Percentiles rank a stretch among this genome's conserved stretches.
Conservation (phyloP, 2,888 invertebrate species). For the Neoascia interrupta region DNA sequence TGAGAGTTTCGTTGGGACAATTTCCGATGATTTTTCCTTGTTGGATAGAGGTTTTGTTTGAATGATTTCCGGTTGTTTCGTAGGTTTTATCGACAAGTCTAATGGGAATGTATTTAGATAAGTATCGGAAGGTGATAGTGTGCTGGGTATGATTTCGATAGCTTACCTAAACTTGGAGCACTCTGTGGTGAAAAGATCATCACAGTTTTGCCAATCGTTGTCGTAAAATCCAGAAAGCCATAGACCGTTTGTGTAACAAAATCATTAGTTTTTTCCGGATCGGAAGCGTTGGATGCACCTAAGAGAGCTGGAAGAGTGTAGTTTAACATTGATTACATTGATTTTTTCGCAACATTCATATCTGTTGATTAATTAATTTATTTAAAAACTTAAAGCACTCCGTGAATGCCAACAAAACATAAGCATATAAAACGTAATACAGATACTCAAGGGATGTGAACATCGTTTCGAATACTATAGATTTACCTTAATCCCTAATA, state of each 20-base stretch:
- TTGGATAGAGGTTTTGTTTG: slow-evolving; percentile 70
- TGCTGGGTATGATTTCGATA: neutral
- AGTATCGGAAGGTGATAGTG: neutral
- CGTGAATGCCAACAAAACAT: too few relatives aligned
- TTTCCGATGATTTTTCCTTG: slow-evolving; percentile 54
- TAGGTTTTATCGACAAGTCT: neutral
- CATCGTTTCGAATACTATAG: too few relatives aligned
- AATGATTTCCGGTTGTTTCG: slow-evolving; percentile 69
- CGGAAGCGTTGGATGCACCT: too few relatives aligned
- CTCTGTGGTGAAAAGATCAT: slow-evolving; percentile 97
- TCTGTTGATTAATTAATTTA: too few relatives aligned
- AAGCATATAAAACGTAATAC: too few relatives aligned
- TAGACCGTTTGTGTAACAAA: slow-evolving; percentile 94
- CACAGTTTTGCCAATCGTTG: slow-evolving; percentile 95
- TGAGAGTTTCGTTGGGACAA: slow-evolving; percentile 67
- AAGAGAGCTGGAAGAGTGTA: too few relatives aligned
- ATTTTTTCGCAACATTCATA: too few relatives aligned
- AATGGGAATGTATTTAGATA: neutral
- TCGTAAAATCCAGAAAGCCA: slow-evolving; percentile 95
- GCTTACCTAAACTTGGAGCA: slow-evolving; percentile 84
- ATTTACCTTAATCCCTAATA: too few relatives aligned
- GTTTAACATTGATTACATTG: too few relatives aligned
- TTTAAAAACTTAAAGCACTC: too few relatives aligned
- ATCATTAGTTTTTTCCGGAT: slow-evolving; percentile 70
- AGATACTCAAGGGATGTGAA: too few relatives aligned